These are phyloP conservation scores for Phoeniculus purpureus DNA, from an alignment of 2,797 vertebrate species.

Conservation along the genomic window DNA sequence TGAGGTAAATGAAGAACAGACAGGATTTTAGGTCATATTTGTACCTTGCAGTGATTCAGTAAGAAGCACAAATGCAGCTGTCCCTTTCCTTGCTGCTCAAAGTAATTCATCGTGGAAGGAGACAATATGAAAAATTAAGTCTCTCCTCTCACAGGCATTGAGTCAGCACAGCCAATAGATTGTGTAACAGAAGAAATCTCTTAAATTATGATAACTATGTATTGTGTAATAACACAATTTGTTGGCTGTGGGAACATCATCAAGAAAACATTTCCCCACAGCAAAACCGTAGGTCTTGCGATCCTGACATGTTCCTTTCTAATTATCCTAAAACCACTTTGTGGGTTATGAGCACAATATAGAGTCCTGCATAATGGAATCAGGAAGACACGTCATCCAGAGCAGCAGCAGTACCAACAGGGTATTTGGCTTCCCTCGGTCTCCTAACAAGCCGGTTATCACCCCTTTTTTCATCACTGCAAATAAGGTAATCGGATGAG, in stretches of 20 bases:
- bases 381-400: background rate
- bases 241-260: conserved; percentile 28
- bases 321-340: background rate
- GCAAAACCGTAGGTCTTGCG: background rate
- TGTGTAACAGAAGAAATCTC: conserved; percentile 31
- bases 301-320: background rate
- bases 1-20: background rate
- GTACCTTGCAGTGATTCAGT: background rate
- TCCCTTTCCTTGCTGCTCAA: background rate
- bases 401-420: background rate
- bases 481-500: background rate
- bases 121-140: background rate
- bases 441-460: background rate
- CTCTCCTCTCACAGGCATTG: background rate
- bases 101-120: background rate
- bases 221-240: conserved; percentile 38
- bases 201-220: background rate
- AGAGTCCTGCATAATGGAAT: background rate
- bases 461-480: background rate
- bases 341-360: background rate
- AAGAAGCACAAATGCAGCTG: background rate
- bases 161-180: conserved; percentile 21
- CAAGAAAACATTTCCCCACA: conserved; percentile 25
- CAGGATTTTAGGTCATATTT: background rate
- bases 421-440: background rate